Conservation (phyloP, 2,797 vertebrate genomes). For the Ficedula albicollis region DNA sequence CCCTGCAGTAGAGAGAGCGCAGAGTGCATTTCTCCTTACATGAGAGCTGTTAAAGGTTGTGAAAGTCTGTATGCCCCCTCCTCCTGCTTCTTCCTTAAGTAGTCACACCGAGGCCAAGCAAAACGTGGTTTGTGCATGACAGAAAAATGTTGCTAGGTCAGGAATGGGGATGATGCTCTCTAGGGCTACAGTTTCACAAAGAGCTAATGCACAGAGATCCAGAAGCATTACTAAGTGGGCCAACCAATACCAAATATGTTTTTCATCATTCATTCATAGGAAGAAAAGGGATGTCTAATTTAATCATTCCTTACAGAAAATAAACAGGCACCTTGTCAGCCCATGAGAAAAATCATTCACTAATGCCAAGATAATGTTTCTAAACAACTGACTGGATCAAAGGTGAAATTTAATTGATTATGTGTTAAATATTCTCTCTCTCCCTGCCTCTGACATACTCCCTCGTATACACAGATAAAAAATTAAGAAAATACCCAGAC, state of each 20-base stretch:
- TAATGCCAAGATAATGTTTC: conserved; percentile 54
- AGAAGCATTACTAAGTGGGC: conserved; percentile 27
- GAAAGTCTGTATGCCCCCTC: not conserved
- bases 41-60: not conserved
- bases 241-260: conserved; percentile 46
- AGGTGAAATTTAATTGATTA: conserved; percentile 72
- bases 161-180: not conserved
- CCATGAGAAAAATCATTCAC: conserved; percentile 52
- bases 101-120: rapidly evolving
- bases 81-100: not conserved
- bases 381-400: conserved; percentile 72
- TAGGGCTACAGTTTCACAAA: not conserved
- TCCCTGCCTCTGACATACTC: not conserved
- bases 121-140: not conserved
- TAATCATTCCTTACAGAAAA: conserved; percentile 52
- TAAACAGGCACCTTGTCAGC: conserved; percentile 53
- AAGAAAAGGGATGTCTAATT: conserved; percentile 53
- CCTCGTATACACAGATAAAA: not conserved
- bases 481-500: conserved; percentile 13
- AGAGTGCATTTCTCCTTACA: not conserved
- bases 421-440: conserved; percentile 51
- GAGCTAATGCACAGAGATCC: not conserved
- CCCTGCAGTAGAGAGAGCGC: not conserved
- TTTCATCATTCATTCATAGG: conserved; percentile 26
- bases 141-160: not conserved